A percentile compares a stretch with the other conserved stretches of the same genome.
phyloP scores from a whole-genome alignment of 1,140 invertebrate genomes.

The Planococcus citri region DNA sequence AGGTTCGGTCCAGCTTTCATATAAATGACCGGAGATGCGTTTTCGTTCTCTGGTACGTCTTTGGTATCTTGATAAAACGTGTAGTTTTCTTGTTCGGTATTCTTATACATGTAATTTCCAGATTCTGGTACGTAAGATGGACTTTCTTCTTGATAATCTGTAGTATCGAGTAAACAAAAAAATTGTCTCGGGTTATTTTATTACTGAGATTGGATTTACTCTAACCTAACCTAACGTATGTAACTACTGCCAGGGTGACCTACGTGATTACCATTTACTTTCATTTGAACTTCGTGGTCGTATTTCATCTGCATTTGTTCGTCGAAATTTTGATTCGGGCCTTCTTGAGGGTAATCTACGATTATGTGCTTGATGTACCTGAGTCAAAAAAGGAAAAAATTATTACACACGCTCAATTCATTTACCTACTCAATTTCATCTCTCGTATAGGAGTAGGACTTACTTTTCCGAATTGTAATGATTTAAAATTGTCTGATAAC shows the following conservation, averaged over 20 bases:
- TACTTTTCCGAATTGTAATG: neutral
- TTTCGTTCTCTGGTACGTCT: neutral
- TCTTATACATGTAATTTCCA: neutral
- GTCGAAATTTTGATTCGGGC: neutral
- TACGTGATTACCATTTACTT: neutral
- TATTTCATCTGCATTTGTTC: neutral
- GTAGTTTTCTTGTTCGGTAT: neutral
- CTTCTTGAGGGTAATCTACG: neutral
- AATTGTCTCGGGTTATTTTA: neutral
- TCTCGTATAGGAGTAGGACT: too few species aligned
- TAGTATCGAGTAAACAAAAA: neutral
- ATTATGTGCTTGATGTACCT: neutral
- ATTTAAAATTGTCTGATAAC: neutral
- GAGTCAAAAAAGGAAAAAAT: too few species aligned
- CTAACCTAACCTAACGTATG: slow-evolving; percentile 3
- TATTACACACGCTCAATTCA: too few species aligned
- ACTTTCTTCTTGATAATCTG: slow-evolving; percentile 1
- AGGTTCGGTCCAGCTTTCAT: neutral
- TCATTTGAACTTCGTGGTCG: neutral
- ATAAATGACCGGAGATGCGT: neutral
- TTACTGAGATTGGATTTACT: neutral
- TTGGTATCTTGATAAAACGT: neutral
- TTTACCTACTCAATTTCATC: too few species aligned
- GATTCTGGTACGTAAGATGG: neutral
- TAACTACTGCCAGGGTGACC: neutral